Evolutionary conservation across 2,888 invertebrate genomes (phyloP), one percentile per base, ranked within the genome.

Genomic region (Leptopilina syphax): DNA sequence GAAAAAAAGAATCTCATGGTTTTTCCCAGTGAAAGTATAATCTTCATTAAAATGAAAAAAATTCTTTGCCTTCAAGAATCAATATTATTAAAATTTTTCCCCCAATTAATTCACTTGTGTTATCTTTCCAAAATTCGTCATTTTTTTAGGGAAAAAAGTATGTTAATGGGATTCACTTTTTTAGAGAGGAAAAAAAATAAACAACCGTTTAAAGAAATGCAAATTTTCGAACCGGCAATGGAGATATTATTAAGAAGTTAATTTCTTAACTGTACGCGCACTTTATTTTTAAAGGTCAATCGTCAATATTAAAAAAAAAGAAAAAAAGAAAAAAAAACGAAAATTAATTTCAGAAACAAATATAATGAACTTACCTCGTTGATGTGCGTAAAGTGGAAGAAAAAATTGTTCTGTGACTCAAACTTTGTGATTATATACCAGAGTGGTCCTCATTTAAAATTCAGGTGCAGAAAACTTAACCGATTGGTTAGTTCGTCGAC

Each of bases 401-500:
- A 57, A 34, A 73, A 73, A 34, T 73, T 41, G 57, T 85, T 82
- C 84, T 82, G 85, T 83, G 80, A 80, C 84, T 80, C 83, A 83
- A 84, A 84, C 82, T 87, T 87, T 84, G 87, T 86, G 86, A 87
- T 90, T 91, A 91, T 91, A 91, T 91, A 91, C 87, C 86, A 86
- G 85, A 86, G 85, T 87, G 89, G 87, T 83, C 88, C 89, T 91
- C 90, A 89, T 91, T 73, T 90, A 89, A 87, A 90, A 91, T 91
- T 91, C 91, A 89, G 89, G 88, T 89, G 87, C 87, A 89, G 88
- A 86, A 86, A 87, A 85, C 84, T 83, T 83, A 83, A 86, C 88
- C 87, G 89, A 91, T 91, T 91, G 91, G 91, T 84, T 89, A 86
- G 91, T 91, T 90, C 91, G 89, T 87, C 90, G 90, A 91, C 90